Base-by-base conservation (phyloP, 1,140 invertebrate genomes). In the Elymnias hypermnestra region DNA sequence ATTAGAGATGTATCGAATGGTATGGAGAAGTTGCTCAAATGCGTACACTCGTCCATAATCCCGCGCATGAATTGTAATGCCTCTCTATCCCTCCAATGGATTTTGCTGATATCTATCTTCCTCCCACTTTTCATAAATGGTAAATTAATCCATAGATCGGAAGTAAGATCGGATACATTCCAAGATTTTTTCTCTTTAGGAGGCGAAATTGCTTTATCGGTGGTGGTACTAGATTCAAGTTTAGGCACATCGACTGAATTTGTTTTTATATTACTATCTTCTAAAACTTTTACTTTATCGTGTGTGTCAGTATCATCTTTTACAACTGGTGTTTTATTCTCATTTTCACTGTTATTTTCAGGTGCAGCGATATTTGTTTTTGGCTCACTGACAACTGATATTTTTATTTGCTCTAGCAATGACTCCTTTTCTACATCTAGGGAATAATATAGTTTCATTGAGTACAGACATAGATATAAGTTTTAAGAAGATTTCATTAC, bases 1-100 rank as follows among this genome's bases (percentile, higher is more conserved):
- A 96, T 93, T 9, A 97, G 82, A 6, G 92, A 92, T 1, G 95
- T 94, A 72, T 98, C 97, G 13, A 92, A 91, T 0, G 93, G 93
- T 3, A 92, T 83, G 7, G 94, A 93, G 70, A 97, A 99, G 81
- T 99, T 98, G 45, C 91, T 94, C 1, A 99, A 86, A 86, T 98
- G 97, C 1, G 98, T 99, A 75, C 96, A 99, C 83, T 99, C 96
- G 71, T 99, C 97, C 98, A 99, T 99, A 50, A 99, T 92, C 0
- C 97, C 97, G 14, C 94, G 88, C 98, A 99, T 99, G 72, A 99
- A 99, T 79, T 96, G 93, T 5, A 97, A 57, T 1, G 95, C 94
- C 72, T 96, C 94, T 53, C 89, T 88, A 57, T 93, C 90, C 29
- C 90, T 85, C 88, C 88, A 89, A 55, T 89, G 88, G 5, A 87